A percentile compares a stretch with the other conserved stretches of the same genome.
phyloP scores from a whole-genome alignment of 2,888 invertebrate genomes.

The Monopis laevigella region DNA sequence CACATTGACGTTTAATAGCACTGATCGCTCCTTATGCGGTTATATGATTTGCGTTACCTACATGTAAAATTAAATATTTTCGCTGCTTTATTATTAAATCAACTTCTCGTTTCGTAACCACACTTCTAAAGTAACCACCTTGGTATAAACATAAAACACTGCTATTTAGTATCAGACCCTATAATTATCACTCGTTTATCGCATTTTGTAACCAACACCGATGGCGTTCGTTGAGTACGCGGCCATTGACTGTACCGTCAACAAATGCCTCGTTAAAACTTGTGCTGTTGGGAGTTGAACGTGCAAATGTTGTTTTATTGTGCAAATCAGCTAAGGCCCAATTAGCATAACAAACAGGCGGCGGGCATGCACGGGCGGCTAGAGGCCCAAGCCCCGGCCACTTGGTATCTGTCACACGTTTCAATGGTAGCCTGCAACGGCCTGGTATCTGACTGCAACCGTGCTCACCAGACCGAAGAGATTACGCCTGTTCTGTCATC shows the following conservation, averaged over 20 bases:
- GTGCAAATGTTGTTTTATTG: slow-evolving; percentile 45
- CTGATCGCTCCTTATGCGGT: no score
- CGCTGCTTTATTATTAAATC: no score
- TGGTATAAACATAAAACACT: no score
- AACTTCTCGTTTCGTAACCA: no score
- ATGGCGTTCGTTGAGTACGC: background rate
- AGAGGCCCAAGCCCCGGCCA: slow-evolving; percentile 19
- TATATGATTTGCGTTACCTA: no score
- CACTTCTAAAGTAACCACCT: no score
- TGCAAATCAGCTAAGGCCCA: slow-evolving; percentile 45
- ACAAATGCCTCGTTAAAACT: slow-evolving; percentile 35
- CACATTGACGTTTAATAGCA: no score
- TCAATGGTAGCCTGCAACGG: slow-evolving; percentile 12
- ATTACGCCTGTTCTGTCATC: slow-evolving; percentile 29
- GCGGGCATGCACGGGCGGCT: slow-evolving; percentile 25
- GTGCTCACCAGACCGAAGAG: slow-evolving; percentile 50
- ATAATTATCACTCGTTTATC: slow-evolving; percentile 24
- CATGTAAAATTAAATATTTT: no score
- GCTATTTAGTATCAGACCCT: no score
- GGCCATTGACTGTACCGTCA: slow-evolving; percentile 10
- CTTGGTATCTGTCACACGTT: slow-evolving; percentile 53
- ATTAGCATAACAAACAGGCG: slow-evolving; percentile 54
- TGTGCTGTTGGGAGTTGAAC: slow-evolving; percentile 24
- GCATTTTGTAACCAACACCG: slow-evolving; percentile 20
- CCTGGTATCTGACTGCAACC: slow-evolving; percentile 14